phyloP scores from a whole-genome alignment of 2,888 invertebrate species.

The Papilio demoleus region DNA sequence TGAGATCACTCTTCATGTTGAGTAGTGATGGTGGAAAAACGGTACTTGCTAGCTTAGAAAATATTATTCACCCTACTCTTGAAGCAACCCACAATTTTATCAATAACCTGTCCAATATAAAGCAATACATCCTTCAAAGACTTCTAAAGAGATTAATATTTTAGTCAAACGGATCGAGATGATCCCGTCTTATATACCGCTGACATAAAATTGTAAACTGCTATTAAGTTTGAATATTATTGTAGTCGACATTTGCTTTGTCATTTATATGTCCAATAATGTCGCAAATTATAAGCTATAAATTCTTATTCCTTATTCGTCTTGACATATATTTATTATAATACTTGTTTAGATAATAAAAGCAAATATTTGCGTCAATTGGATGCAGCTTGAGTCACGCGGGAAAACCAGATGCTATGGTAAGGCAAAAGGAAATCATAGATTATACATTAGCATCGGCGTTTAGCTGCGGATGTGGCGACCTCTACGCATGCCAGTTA shows the following conservation, averaged over 20 bases:
- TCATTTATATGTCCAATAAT: background rate
- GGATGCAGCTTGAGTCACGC: slow-evolving; percentile 14
- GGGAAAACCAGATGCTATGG: slow-evolving; percentile 17
- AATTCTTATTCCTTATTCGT: slow-evolving; percentile 7
- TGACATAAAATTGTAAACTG: background rate
- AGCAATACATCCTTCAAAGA: background rate
- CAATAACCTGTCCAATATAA: too few species aligned
- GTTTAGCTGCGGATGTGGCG: slow-evolving; percentile 2
- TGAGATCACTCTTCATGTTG: too few species aligned
- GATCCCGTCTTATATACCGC: too few species aligned
- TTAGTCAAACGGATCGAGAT: too few species aligned
- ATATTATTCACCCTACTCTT: too few species aligned
- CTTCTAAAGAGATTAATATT: too few species aligned
- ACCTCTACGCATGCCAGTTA: background rate
- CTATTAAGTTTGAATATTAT: background rate
- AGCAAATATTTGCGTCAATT: background rate
- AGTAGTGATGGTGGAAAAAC: too few species aligned
- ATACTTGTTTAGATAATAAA: background rate
- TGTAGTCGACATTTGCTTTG: background rate
- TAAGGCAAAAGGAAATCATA: slow-evolving; percentile 27
- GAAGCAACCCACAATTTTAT: too few species aligned
- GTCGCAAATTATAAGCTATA: background rate
- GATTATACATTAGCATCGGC: background rate
- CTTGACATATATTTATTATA: slow-evolving; percentile 18
- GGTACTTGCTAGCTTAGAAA: too few species aligned